Evolutionary conservation across 2,797 vertebrate species (phyloP).

Genomic region (Acipenser ruthenus): DNA sequence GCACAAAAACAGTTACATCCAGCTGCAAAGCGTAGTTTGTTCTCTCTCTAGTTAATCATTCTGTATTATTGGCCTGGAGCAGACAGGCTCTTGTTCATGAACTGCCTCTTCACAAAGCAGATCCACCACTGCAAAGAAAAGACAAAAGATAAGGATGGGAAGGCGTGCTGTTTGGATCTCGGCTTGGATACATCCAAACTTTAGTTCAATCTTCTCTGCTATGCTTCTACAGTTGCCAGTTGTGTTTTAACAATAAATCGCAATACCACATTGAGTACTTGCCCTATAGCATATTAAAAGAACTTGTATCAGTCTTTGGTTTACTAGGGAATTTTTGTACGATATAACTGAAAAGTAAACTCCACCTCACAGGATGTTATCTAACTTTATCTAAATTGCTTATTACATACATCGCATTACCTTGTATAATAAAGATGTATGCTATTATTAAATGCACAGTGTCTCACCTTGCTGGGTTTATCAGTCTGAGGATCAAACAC

Average conservation of each 20-base stretch:
- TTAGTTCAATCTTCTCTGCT: background rate
- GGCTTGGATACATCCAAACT: no score
- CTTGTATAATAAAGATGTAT: background rate
- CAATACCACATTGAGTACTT: no score
- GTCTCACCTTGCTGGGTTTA: constrained; percentile 93
- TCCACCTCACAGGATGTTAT: no score
- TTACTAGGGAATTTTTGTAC: no score
- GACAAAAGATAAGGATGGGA: background rate
- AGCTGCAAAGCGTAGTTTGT: constrained; percentile 15
- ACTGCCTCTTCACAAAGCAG: constrained; percentile 97
- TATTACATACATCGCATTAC: background rate
- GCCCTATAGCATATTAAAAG: no score
- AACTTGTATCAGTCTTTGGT: no score
- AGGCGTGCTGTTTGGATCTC: no score
- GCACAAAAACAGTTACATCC: constrained; percentile 13
- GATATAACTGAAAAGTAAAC: no score
- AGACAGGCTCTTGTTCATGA: constrained; percentile 98
- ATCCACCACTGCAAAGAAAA: constrained; percentile 83
- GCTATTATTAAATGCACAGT: background rate
- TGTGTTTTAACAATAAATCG: background rate
- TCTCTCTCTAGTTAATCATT: background rate
- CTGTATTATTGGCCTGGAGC: constrained; percentile 80
- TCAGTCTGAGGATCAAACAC: constrained; percentile 97
- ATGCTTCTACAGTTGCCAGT: background rate
- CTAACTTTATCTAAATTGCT: background rate